Evolutionary conservation across 2,888 invertebrate genomes (phyloP), one percentile per base, ranked within the genome.

Genomic region (Campoletis raptor): DNA sequence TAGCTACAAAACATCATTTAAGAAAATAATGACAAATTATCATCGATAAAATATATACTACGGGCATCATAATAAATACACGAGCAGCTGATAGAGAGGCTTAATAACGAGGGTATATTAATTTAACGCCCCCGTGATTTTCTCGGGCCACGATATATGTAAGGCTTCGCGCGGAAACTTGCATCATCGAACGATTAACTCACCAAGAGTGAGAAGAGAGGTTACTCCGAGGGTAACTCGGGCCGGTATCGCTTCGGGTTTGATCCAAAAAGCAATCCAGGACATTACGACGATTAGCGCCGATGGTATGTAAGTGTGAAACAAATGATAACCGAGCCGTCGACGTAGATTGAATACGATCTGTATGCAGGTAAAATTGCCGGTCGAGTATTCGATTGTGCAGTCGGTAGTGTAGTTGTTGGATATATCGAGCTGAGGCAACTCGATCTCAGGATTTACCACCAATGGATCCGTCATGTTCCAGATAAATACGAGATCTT

Each of bases 191-290:
- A 30, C 3, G 30, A 69, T 64, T 36, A 67, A 89, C 91, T 92
- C 94, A 97, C 97, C 97, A 91, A 98, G 95, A 74, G 98, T 98
- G 61, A 98, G 95, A 78, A 98, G 95, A 0, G 98, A 98, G 0
- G 98, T 98, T 37, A 98, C 98, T 72, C 98, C 98, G 24, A 98
- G 95, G 0, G 98, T 98, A 83, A 98, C 98, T 84, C 98, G 95
- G 0, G 98, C 98, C 0, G 98, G 98, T 90, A 98, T 98, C 8
- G 98, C 98, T 94, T 98, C 98, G 0, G 98, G 98, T 92, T 98
- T 98, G 91, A 98, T 98, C 98, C 98, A 98, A 95, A 98, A 98
- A 0, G 98, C 98, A 90, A 98, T 98, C 98, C 98, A 98, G 86
- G 98, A 98, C 98, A 98, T 98, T 83, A 98, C 98, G 69, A 98